Evolutionary conservation across 2,888 invertebrate species (phyloP).

Genomic region (Chloroclysta siterata): DNA sequence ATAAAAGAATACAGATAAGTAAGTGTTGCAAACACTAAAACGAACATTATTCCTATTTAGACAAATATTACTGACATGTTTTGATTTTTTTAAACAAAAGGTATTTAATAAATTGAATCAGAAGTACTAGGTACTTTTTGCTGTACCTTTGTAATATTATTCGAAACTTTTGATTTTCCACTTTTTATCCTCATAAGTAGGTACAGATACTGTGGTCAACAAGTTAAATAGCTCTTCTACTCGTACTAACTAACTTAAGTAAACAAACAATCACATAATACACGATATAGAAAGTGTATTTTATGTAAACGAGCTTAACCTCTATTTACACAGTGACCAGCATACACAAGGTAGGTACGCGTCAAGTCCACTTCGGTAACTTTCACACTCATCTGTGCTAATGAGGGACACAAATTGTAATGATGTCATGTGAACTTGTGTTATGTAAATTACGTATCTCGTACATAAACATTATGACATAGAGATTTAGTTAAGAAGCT

Average conservation of each 20-base stretch:
- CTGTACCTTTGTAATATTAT: no score
- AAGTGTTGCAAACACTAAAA: no score
- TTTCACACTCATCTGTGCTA: constrained; percentile 10
- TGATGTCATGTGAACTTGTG: constrained; percentile 18
- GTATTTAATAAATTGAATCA: no score
- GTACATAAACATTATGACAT: constrained; percentile 16
- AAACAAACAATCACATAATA: not conserved
- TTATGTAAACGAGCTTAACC: constrained; percentile 6
- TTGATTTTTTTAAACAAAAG: no score
- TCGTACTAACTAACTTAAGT: not conserved
- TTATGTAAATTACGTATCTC: constrained; percentile 21
- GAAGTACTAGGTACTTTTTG: no score
- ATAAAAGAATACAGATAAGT: no score
- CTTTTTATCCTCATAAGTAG: no score
- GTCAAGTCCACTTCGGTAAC: not conserved
- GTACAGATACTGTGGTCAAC: no score
- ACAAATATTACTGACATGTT: no score
- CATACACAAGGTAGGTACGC: constrained; percentile 3
- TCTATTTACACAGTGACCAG: constrained; percentile 1
- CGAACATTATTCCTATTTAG: no score
- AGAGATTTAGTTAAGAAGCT: not conserved
- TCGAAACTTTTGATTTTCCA: no score
- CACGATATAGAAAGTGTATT: constrained; percentile 12
- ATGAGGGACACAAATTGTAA: constrained; percentile 12
- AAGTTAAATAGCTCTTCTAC: no score